Base-by-base conservation (phyloP, 2,797 vertebrate species). In the Epinephelus coioides region DNA sequence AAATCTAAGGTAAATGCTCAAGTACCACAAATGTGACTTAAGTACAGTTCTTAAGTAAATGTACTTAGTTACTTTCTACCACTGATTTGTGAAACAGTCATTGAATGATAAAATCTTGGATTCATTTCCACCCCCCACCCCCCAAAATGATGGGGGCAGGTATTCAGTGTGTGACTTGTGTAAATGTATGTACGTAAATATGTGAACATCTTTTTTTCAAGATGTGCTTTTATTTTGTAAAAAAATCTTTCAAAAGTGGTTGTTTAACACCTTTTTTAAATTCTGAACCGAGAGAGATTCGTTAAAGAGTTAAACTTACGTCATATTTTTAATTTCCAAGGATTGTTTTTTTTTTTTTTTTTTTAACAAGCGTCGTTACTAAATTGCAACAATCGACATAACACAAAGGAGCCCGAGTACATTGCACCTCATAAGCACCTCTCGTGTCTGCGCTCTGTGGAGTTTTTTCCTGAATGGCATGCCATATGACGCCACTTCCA, bases 401-500 rank as follows among this genome's bases (percentile, higher is more conserved):
- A 27, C 65, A 82, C 53, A 76, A 71, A 80, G 21, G 56, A 23
- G 62, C 59, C 70, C 15, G 4, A 79, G 79, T 43, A 72, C 85
- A 79, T 89, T 86, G 55, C 91, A 86, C 86, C 91, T 89, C 89
- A 88, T 88, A 85, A 92, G 86, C 68, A 79, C 67, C 73, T 79
- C 83, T 72, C 34, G 19, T 69, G 87, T 90, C 87, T 90, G 70
- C 60, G 57, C 73, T 83, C 51, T n/a, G 72, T 76, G 70, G 69
- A 88, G 70, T 79, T 88, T 83, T 34, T 91, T 90, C 88, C 87
- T 88, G 77, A 86, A 86, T 80, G 78, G 56, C 74, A 66, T 91
- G 88, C 88, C 84, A 88, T 83, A 93, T 93, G 91, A 94, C 85
- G 87, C 66, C 89, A 94, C 92, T 94, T 94, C 89, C 90, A 86